Percentiles rank a stretch among this genome's conserved stretches.
phyloP scores from a whole-genome alignment of 2,797 vertebrate genomes.

The Lagodon rhomboides region DNA sequence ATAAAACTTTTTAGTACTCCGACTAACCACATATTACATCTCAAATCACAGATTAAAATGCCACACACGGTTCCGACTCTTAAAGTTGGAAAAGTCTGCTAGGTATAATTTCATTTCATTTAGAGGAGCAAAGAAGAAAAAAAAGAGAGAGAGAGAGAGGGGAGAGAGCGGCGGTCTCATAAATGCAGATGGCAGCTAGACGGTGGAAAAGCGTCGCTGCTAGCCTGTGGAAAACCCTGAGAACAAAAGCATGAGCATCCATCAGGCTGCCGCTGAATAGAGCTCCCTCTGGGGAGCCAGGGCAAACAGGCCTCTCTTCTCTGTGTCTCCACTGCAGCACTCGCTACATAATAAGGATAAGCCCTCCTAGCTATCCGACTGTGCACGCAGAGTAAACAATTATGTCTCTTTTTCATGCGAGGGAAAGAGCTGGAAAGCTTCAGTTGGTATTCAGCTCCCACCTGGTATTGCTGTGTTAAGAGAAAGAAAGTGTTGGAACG shows the following conservation, averaged over 20 bases:
- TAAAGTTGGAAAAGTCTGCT: slow-evolving; percentile 45
- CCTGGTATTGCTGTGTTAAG: slow-evolving; percentile 43
- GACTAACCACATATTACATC: slow-evolving; percentile 35
- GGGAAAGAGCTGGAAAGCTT: slow-evolving; percentile 53
- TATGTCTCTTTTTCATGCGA: slow-evolving; percentile 64
- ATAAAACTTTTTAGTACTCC: slow-evolving; percentile 48
- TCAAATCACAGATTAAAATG: slow-evolving; percentile 58
- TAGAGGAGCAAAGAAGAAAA: slow-evolving; percentile 29
- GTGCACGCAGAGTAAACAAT: slow-evolving; percentile 74
- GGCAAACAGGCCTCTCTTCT: slow-evolving; percentile 73
- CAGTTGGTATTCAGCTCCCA: slow-evolving; percentile 56
- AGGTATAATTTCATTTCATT: slow-evolving; percentile 58
- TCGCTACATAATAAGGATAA: slow-evolving; percentile 70
- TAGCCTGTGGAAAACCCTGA: slow-evolving; percentile 70
- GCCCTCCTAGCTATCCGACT: slow-evolving; percentile 66
- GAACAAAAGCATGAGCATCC: slow-evolving; percentile 79
- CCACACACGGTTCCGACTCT: slow-evolving; percentile 14
- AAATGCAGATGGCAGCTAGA: slow-evolving; percentile 66
- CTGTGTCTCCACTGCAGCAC: slow-evolving; percentile 59
- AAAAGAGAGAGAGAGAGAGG: neutral
- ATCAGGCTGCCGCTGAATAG: slow-evolving; percentile 71
- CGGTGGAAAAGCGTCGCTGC: slow-evolving; percentile 39
- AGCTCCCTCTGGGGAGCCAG: slow-evolving; percentile 70
- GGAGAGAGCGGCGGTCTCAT: slow-evolving; percentile 24
- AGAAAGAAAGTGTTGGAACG: slow-evolving; percentile 24